A percentile compares a stretch with the other conserved stretches of the same genome.
These are phyloP conservation scores for Octomys mimax DNA, from an alignment of 2,797 vertebrate genomes.

Conservation along the genomic window DNA sequence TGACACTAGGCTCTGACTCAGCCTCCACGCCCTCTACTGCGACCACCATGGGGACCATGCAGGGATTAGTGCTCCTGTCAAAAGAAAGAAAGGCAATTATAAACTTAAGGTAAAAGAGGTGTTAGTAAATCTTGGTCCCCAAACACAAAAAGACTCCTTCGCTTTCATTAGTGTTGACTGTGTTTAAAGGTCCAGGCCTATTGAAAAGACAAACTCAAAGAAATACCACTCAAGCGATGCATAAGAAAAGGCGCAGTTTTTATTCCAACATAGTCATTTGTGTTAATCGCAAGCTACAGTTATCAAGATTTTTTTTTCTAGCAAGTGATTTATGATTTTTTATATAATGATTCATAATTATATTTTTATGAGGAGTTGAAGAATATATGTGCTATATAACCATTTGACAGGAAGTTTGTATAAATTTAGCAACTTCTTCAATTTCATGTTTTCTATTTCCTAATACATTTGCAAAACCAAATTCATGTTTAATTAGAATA, in stretches of 20 bases:
- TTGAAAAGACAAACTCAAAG: conserved; percentile 59
- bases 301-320: conserved; percentile 13
- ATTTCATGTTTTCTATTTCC: not conserved
- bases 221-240: not conserved
- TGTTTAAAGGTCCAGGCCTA: not conserved
- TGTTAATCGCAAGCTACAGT: not conserved
- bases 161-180: not conserved
- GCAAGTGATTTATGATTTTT: conserved; percentile 50
- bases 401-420: not conserved
- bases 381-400: not conserved
- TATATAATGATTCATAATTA: conserved; percentile 8
- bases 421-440: conserved; percentile 6
- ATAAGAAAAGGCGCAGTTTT: not conserved
- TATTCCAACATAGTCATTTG: not conserved
- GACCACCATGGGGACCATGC: accelerated
- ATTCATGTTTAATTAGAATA: conserved; percentile 21
- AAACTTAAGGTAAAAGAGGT: not conserved
- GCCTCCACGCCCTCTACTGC: no score
- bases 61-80: not conserved
- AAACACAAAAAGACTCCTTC: not conserved
- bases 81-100: conserved; percentile 25
- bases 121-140: conserved; percentile 10
- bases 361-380: not conserved
- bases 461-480: conserved; percentile 31
- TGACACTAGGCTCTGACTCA: accelerated